Percentiles rank a stretch among this genome's conserved stretches.
Conservation (phyloP, 2,113 vertebrate genomes). For the Oryzias javanicus region DNA sequence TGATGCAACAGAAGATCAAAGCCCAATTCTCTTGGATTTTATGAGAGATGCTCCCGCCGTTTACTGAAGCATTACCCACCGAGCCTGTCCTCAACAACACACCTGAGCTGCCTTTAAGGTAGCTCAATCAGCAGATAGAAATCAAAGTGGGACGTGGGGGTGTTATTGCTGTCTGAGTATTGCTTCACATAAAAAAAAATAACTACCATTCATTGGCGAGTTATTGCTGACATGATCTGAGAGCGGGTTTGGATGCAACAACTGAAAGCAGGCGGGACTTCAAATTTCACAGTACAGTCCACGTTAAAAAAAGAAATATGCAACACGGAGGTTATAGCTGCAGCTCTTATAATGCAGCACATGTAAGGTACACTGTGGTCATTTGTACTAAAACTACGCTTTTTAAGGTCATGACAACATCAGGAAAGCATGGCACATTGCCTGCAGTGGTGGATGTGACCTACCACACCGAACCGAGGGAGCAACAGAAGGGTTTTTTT, state of each 20-base stretch:
- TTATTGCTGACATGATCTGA: constrained; percentile 74
- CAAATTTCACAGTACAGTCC: background rate
- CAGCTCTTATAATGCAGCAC: constrained; percentile 44
- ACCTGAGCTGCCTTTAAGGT: constrained; percentile 10
- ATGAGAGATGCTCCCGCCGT: constrained; percentile 22
- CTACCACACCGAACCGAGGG: constrained; percentile 14
- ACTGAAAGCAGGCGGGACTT: constrained; percentile 47
- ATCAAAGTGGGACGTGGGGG: constrained; percentile 39
- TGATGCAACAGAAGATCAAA: constrained; percentile 32
- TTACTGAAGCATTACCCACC: constrained; percentile 20
- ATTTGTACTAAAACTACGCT: constrained; percentile 18
- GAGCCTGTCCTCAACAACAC: constrained; percentile 18
- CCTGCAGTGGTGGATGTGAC: constrained; percentile 17
- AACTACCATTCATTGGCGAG: constrained; percentile 53
- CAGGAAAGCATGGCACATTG: constrained; percentile 22
- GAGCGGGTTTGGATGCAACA: constrained; percentile 14
- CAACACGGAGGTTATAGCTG: constrained; percentile 23
- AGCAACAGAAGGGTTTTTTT: constrained; percentile 1
- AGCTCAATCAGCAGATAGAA: constrained; percentile 40
- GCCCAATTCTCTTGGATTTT: constrained; percentile 2
- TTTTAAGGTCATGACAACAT: constrained; percentile 26
- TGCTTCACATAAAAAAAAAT: constrained; percentile 71
- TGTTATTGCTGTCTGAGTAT: constrained; percentile 82
- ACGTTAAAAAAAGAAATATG: background rate
- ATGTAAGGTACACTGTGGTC: constrained; percentile 34